These are phyloP conservation scores for Trachelus tabidus DNA, from an alignment of 2,888 invertebrate species.

Conservation along the genomic window DNA sequence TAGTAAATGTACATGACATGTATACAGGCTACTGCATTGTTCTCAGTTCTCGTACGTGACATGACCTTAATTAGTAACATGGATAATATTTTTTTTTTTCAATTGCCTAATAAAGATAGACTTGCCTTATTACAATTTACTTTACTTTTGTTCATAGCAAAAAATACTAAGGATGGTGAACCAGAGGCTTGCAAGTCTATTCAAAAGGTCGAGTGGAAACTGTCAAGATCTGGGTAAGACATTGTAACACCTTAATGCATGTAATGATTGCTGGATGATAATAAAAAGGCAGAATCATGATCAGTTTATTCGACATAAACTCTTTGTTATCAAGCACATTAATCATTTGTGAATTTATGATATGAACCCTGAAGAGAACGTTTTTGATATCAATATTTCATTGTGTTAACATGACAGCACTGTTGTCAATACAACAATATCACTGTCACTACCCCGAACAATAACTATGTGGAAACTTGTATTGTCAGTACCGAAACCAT, in stretches of 20 bases:
- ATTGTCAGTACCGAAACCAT: no score
- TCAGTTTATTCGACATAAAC: not conserved
- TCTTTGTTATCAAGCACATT: not conserved
- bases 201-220: constrained; percentile 95
- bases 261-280: not conserved
- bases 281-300: not conserved
- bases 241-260: not conserved
- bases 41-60: not conserved
- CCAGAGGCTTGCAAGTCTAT: constrained; percentile 94
- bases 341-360: not conserved
- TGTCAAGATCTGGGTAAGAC: constrained; percentile 82
- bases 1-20: constrained; percentile 52
- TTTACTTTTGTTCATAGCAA: constrained; percentile 73
- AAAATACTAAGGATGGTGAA: constrained; percentile 92
- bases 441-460: not conserved
- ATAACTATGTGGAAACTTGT: not conserved
- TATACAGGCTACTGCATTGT: not conserved
- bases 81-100: constrained; percentile 14
- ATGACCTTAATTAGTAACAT: constrained; percentile 2
- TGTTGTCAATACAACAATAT: not conserved
- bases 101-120: not conserved
- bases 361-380: not conserved
- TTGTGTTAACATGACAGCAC: not conserved
- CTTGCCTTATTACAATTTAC: constrained; percentile 9
- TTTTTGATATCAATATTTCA: not conserved